phyloP scores from a whole-genome alignment of 2,797 vertebrate genomes.

The Anas acuta region DNA sequence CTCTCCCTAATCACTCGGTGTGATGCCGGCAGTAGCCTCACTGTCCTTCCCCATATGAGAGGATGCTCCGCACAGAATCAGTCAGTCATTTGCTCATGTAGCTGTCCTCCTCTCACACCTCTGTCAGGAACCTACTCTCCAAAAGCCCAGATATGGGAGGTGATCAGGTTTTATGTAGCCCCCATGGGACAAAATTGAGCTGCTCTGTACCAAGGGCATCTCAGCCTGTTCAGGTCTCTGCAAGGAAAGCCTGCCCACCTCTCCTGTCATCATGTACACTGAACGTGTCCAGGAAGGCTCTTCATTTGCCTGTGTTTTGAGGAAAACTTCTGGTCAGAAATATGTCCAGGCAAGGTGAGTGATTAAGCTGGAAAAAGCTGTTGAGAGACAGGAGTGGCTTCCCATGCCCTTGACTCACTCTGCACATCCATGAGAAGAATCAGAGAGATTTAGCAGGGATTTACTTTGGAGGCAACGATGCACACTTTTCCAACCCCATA shows the following conservation, averaged over 20 bases:
- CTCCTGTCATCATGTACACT: background rate
- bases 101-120: background rate
- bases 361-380: background rate
- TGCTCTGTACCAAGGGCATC: background rate
- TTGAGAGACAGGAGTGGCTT: background rate
- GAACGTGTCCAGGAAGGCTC: background rate
- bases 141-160: background rate
- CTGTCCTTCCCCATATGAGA: background rate
- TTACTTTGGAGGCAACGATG: background rate
- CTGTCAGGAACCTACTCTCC: background rate
- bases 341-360: background rate
- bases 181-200: background rate
- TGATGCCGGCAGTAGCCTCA: background rate
- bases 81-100: background rate
- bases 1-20: background rate
- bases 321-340: background rate
- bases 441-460: background rate
- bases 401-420: background rate
- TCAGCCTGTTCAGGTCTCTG: background rate
- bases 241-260: background rate
- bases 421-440: background rate
- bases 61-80: fast-evolving
- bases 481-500: background rate
- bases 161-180: background rate
- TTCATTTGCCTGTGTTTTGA: background rate